These are phyloP conservation scores for Phaedon cochleariae DNA, from an alignment of 2,888 invertebrate species.

Conservation along the genomic window DNA sequence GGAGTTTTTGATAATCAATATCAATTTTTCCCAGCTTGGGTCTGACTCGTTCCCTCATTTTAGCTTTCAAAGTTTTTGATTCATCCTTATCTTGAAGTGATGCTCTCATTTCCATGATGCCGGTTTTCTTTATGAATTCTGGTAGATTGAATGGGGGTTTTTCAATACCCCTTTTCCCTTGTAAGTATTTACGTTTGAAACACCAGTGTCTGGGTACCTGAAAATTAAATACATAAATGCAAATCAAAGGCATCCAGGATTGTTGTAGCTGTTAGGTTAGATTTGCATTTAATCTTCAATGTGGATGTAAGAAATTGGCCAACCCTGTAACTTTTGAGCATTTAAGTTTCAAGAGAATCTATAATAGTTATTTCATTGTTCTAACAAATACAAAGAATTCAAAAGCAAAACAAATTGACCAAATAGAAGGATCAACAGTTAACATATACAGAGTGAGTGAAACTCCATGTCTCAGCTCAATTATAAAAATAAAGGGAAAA, in stretches of 20 bases:
- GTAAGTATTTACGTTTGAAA: conserved; percentile 86
- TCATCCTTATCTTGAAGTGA: conserved; percentile 98
- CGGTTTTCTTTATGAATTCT: conserved; percentile 98
- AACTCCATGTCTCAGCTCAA: too few species aligned
- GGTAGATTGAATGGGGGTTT: conserved; percentile 98
- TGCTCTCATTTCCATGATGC: conserved; percentile 99
- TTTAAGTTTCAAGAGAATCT: too few species aligned
- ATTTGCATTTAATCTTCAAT: too few species aligned
- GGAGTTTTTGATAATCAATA: conserved; percentile 99
- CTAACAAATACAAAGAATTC: too few species aligned
- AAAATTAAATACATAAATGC: conserved; percentile 15
- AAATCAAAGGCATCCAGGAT: conserved; percentile 1
- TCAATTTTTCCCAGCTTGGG: conserved; percentile 99
- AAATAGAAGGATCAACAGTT: too few species aligned
- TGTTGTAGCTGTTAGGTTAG: too few species aligned
- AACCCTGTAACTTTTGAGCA: too few species aligned
- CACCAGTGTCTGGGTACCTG: conserved; percentile 97
- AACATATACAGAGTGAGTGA: too few species aligned
- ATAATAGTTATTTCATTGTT: too few species aligned
- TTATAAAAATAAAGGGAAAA: too few species aligned
- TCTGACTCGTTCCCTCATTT: conserved; percentile 95
- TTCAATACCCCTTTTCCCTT: conserved; percentile 97
- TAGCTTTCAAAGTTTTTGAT: conserved; percentile 92
- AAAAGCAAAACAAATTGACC: too few species aligned
- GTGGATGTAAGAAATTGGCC: too few species aligned